Evolutionary conservation across 1,140 invertebrate species (phyloP), one percentile per base, ranked within the genome.

Genomic region (Nebria ingens): DNA sequence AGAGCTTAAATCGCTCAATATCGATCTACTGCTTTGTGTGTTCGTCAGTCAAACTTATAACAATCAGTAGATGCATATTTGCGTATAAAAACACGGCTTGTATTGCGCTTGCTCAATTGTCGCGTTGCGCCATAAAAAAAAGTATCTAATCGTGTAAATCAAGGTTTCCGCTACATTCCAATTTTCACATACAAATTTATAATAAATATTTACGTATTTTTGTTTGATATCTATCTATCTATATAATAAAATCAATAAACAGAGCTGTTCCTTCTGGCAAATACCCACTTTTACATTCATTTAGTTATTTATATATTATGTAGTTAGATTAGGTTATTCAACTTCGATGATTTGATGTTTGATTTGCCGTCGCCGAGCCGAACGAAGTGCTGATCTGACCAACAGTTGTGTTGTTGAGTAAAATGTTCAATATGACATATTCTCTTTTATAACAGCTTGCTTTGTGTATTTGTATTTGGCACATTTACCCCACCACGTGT

Each of bases 401-500:
- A 34, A 34, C 40, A 17, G 15, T 17, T 12, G 40, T 45, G 40
- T 45, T 45, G 6, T 34, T 34, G n/a, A 34, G n/a, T 34, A 34
- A 34, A 34, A 17, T 55, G 34, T 56, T 72, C 73, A 81, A 66
- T 84, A 89, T 38, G 79, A 70, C 61, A 79, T 70, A 68, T 91
- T 91, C 64, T 90, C 80, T 54, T 83, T 79, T 12, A 93, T 68
- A 61, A 84, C 76, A 0, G 89, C 91, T 64, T 84, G 81, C 59
- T 89, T 87, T 55, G 79, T 77, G 62, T 79, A 78, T 25, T 79
- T 79, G 55, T 80, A 75, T 56, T 80, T 79, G 12, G 82, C 68
- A 65, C 93, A 96, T 60, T 85, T 87, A 1, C 91, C 91, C 85
- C 86, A 89, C 82, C 87, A 89, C 1, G 83, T 83, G 9, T 82